These are phyloP conservation scores for Pterostichus madidus DNA, from an alignment of 2,888 invertebrate genomes.

Conservation along the genomic window DNA sequence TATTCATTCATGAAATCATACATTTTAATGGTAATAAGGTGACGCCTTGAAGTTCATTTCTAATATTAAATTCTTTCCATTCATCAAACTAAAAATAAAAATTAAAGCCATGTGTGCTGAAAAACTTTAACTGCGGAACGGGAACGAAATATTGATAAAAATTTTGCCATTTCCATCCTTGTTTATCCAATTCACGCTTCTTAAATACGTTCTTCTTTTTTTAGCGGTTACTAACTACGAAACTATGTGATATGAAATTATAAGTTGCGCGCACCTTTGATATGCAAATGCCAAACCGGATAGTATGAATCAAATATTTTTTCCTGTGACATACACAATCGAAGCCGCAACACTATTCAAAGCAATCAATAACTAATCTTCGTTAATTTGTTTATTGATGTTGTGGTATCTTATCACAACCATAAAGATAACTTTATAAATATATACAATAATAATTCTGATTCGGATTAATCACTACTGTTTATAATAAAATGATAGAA, in stretches of 20 bases:
- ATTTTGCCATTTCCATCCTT: neutral
- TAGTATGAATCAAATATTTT: conserved; percentile 61
- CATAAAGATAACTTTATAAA: conserved; percentile 51
- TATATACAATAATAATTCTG: conserved; percentile 50
- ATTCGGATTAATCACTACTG: conserved; percentile 25
- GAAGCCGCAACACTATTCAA: conserved; percentile 22
- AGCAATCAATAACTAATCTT: conserved; percentile 46
- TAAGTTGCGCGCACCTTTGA: conserved; percentile 58
- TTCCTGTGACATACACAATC: conserved; percentile 26
- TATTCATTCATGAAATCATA: conserved; percentile 59
- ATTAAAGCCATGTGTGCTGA: too few species aligned
- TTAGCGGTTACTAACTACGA: conserved; percentile 23
- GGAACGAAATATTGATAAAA: neutral
- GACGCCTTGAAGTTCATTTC: conserved; percentile 3
- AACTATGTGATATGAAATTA: conserved; percentile 44
- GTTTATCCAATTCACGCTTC: neutral
- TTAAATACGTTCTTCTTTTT: conserved; percentile 3
- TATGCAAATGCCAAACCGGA: conserved; percentile 58
- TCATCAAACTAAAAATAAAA: conserved; percentile 9
- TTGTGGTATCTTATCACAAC: conserved; percentile 44
- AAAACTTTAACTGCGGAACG: neutral
- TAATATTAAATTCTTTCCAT: neutral
- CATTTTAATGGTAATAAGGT: conserved; percentile 2
- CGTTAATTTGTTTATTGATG: conserved; percentile 53
- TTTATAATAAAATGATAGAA: neutral